Base-by-base conservation (phyloP, 2,797 vertebrate genomes). In the Sebastiscus albofasciatus region DNA sequence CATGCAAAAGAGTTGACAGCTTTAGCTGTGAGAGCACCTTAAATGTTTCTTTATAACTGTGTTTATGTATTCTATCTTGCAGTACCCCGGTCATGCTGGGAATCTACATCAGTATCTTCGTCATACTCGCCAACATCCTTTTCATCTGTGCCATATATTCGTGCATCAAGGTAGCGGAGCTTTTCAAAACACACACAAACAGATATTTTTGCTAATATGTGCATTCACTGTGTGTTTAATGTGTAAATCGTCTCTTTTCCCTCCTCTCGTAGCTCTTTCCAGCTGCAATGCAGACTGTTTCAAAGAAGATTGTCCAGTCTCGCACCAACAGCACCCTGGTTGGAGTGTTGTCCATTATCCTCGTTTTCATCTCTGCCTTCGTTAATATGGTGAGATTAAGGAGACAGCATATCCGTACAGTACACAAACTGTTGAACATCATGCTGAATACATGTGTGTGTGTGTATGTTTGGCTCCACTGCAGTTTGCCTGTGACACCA, bases 141-240 rank as follows among this genome's bases (percentile, higher is more conserved):
- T 97, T 99, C 86, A 95, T 97, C 88, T 99, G 97, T 71, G 96
- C 97, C 60, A 94, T 98, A 92, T 98, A 98, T 90, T 98, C 97
- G 81, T 98, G 97, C 39, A 93, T 97, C 82, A 96, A 97, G 76
- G 98, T 98, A 92, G 31, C 86, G 89, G 34, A 79, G 29, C 46
- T 59, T 39, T 36, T 33, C 6, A 27, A 56, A 27, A 54, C 22
- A 34, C 58, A 46, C 22, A 49, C 22, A 8, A 42, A 77, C 34
- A 33, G 27, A 66, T 36, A 6, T 65, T 68, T 60, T 60, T 46
- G 24, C 6, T 26, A 4, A 14, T 26, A 1, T 52, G 7, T 67
- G 18, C 6, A 8, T 65, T 77, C 11, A 4, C 24, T 36, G 1
- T 14, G 10, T 66, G 14, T 56, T 31, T 42, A n/a, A 29, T 2